These are phyloP conservation scores for Arrhamphus sclerolepis DNA, from an alignment of 2,797 vertebrate species.

Conservation along the genomic window DNA sequence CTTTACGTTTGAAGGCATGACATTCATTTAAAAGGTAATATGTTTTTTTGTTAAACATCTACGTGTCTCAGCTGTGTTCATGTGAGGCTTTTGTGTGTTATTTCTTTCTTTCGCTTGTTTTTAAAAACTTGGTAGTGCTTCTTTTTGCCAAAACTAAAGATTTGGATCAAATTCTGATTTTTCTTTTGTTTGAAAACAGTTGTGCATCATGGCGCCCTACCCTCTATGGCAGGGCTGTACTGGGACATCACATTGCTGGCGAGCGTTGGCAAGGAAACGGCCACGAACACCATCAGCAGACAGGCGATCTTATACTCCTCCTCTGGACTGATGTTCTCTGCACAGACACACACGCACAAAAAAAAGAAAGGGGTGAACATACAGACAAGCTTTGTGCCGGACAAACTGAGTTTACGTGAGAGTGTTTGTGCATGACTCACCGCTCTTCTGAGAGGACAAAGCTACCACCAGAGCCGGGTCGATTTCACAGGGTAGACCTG, in stretches of 20 bases:
- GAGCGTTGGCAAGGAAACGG: constrained; percentile 94
- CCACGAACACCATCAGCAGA: constrained; percentile 98
- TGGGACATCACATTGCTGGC: constrained; percentile 99
- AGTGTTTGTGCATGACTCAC: constrained; percentile 70
- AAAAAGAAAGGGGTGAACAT: too few relatives aligned
- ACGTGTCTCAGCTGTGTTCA: too few relatives aligned
- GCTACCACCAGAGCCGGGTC: constrained; percentile 97
- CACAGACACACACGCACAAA: constrained; percentile 30
- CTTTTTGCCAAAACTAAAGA: too few relatives aligned
- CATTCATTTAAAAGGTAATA: too few relatives aligned
- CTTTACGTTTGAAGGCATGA: too few relatives aligned
- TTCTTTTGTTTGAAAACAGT: too few relatives aligned
- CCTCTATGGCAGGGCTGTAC: constrained; percentile 98
- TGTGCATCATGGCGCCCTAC: constrained; percentile 63
- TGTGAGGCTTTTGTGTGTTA: too few relatives aligned
- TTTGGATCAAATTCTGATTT: too few relatives aligned
- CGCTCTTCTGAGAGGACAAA: constrained; percentile 96
- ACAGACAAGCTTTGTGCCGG: background rate
- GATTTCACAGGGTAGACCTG: constrained; percentile 96
- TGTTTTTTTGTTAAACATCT: too few relatives aligned
- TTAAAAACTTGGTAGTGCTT: too few relatives aligned
- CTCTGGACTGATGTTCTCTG: constrained; percentile 98
- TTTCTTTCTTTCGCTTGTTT: too few relatives aligned
- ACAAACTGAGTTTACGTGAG: background rate
- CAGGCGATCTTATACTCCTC: constrained; percentile 99